Evolutionary conservation across 2,113 vertebrate species (phyloP).

Genomic region (Brachyistius frenatus): DNA sequence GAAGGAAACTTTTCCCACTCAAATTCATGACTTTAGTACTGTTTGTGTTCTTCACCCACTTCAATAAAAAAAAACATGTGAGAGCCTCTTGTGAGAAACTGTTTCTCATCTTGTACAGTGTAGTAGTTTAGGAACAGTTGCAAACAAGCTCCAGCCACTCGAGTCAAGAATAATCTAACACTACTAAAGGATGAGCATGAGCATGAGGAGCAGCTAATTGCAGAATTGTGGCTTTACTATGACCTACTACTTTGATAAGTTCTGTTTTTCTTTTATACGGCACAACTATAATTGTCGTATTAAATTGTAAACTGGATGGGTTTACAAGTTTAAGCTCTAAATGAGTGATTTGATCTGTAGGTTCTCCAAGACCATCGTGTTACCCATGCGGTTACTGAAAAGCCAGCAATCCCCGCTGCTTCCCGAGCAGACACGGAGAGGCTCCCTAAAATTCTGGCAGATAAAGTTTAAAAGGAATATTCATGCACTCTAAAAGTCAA

Average conservation of each 20-base stretch:
- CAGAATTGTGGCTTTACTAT: not conserved
- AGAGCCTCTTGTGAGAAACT: not conserved
- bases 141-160: constrained; percentile 8
- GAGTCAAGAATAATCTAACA: constrained; percentile 38
- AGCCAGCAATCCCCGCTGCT: too few species aligned
- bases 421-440: too few species aligned
- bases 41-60: not conserved
- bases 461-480: constrained; percentile 16
- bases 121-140: not conserved
- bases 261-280: not conserved
- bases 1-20: not conserved
- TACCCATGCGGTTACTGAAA: not conserved
- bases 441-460: too few species aligned
- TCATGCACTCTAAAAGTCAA: constrained; percentile 8
- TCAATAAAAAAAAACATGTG: constrained; percentile 8
- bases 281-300: not conserved
- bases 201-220: not conserved
- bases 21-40: not conserved
- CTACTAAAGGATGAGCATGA: not conserved
- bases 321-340: not conserved
- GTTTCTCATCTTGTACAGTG: not conserved
- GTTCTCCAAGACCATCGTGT: too few species aligned
- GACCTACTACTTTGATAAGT: not conserved
- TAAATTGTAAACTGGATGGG: too few species aligned
- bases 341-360: not conserved